Evolutionary conservation across 1,140 invertebrate genomes (phyloP).

Genomic region (Euura lappo): DNA sequence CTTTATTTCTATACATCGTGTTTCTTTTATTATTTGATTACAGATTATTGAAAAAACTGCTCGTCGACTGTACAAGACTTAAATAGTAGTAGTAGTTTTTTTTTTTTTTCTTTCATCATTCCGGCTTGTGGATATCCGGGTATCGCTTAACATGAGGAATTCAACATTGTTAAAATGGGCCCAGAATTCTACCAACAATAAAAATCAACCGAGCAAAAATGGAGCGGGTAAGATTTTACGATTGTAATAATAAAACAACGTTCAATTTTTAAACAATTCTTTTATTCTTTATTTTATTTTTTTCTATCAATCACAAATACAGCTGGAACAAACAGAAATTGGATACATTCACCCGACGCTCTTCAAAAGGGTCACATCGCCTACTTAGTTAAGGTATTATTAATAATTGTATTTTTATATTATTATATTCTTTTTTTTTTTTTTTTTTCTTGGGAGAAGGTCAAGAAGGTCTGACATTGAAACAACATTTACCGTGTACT

Average conservation of each 20-base stretch:
- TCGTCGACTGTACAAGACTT: not conserved
- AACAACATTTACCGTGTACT: too few relatives aligned
- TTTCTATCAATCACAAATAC: constrained; percentile 14
- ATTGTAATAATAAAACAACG: not conserved
- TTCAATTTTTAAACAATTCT: not conserved
- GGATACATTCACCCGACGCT: constrained; percentile 94
- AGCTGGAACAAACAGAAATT: constrained; percentile 69
- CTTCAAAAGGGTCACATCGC: constrained; percentile 93
- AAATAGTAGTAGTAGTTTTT: constrained; percentile 11
- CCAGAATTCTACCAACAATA: constrained; percentile 64
- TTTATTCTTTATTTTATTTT: not conserved
- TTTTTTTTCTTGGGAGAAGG: too few relatives aligned
- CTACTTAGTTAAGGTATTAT: constrained; percentile 93
- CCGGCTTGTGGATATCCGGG: not conserved
- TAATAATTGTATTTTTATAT: not conserved
- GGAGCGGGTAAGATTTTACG: constrained; percentile 26
- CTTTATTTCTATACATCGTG: not conserved
- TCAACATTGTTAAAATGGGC: constrained; percentile 67
- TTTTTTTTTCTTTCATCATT: not conserved
- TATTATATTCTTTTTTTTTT: too few relatives aligned
- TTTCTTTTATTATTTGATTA: not conserved
- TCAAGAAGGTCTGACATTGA: too few relatives aligned
- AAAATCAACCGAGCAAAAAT: constrained; percentile 57
- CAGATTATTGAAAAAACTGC: not conserved
- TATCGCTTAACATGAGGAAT: constrained; percentile 60